phyloP scores from a whole-genome alignment of 2,797 vertebrate genomes.

The Phrynocephalus vlangalii region DNA sequence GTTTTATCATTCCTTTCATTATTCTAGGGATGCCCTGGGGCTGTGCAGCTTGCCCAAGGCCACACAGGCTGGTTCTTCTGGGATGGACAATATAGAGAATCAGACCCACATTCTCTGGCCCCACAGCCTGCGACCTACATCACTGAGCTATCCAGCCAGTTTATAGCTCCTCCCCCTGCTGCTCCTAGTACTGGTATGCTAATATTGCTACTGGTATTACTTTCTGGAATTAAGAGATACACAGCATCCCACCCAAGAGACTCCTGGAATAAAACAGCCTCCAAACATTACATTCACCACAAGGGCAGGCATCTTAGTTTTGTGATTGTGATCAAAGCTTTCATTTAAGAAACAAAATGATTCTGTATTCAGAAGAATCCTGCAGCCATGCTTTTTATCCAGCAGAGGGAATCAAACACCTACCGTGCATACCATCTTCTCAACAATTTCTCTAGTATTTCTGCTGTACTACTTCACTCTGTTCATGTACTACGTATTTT shows the following conservation, averaged over 20 bases:
- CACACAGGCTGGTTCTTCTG: too few relatives aligned
- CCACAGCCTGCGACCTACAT: too few relatives aligned
- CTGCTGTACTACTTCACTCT: not conserved
- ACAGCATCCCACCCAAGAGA: not conserved
- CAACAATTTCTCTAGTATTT: not conserved
- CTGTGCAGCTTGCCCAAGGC: too few relatives aligned
- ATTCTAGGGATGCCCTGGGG: too few relatives aligned
- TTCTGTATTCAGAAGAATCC: not conserved
- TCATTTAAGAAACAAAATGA: not conserved
- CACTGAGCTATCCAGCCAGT: too few relatives aligned
- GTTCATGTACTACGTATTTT: not conserved
- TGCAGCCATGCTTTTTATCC: conserved; percentile 30
- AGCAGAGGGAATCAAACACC: conserved; percentile 60
- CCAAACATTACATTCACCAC: not conserved
- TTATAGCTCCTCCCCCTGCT: too few relatives aligned
- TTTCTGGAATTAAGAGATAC: not conserved
- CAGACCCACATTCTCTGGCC: too few relatives aligned
- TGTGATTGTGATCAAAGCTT: not conserved
- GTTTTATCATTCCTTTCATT: too few relatives aligned
- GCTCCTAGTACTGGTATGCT: too few relatives aligned
- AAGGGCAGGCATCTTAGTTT: not conserved
- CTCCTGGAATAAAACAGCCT: not conserved
- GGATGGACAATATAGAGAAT: too few relatives aligned
- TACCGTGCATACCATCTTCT: not conserved
- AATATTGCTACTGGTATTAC: not conserved